A percentile compares a stretch with the other conserved stretches of the same genome.
These are phyloP conservation scores for Abscondita cerata DNA, from an alignment of 2,888 invertebrate genomes.

Conservation along the genomic window DNA sequence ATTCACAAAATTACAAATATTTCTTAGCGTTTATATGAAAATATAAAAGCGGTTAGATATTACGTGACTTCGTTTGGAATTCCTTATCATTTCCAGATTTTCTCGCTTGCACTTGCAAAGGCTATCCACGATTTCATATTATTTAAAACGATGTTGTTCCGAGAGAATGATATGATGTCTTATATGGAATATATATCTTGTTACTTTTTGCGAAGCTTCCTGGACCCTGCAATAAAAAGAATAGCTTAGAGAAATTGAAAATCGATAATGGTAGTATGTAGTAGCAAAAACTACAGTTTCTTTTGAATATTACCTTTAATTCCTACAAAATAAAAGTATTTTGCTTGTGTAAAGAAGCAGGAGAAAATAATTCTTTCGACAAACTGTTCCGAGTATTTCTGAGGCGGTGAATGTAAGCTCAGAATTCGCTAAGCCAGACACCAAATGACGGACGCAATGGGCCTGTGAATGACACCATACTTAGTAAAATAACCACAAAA, in stretches of 20 bases:
- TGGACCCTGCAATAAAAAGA: no score
- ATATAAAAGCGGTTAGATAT: neutral
- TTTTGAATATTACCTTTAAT: no score
- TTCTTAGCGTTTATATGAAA: neutral
- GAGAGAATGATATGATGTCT: neutral
- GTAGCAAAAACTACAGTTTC: no score
- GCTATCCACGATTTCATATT: neutral
- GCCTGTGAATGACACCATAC: conserved; percentile 56
- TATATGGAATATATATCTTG: neutral
- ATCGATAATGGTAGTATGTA: no score
- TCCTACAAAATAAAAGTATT: neutral
- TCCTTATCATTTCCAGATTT: conserved; percentile 10
- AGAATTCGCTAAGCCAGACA: conserved; percentile 44
- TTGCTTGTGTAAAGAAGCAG: neutral
- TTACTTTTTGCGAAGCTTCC: no score
- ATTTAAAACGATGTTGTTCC: neutral
- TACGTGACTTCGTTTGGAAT: conserved; percentile 9
- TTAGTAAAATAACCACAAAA: conserved; percentile 58
- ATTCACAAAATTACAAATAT: no score
- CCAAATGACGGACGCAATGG: conserved; percentile 53
- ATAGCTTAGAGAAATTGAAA: no score
- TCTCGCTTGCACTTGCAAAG: neutral
- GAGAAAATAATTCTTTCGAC: neutral
- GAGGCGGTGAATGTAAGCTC: conserved; percentile 29
- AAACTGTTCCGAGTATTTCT: conserved; percentile 23